These are phyloP conservation scores for Protodeltote pygarga DNA, from an alignment of 2,888 invertebrate genomes.

Conservation along the genomic window DNA sequence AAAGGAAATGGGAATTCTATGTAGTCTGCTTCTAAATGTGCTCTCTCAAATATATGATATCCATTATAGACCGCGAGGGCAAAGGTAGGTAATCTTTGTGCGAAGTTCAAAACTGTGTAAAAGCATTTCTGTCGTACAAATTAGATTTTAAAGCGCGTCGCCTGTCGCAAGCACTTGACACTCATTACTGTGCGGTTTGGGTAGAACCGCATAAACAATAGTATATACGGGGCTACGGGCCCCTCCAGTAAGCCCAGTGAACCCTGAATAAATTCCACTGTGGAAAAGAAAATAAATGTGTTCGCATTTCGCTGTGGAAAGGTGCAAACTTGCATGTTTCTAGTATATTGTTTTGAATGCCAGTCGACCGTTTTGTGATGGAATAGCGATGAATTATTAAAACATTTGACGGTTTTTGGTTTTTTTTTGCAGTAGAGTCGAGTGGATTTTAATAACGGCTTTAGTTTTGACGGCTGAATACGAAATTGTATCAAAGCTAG, in stretches of 20 bases:
- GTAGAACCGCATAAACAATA: conserved; percentile 46
- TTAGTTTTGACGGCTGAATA: neutral
- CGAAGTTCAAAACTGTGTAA: conserved; percentile 48
- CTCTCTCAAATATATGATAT: conserved; percentile 29
- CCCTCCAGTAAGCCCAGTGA: conserved; percentile 23
- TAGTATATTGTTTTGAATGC: conserved; percentile 27
- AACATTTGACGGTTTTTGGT: neutral
- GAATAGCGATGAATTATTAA: conserved; percentile 9
- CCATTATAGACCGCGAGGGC: conserved; percentile 26
- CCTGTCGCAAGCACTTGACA: conserved; percentile 54
- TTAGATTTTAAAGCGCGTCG: conserved; percentile 54
- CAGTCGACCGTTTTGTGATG: conserved; percentile 3
- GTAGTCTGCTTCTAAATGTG: conserved; percentile 25
- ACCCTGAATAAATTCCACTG: conserved; percentile 33
- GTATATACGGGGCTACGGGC: conserved; percentile 32
- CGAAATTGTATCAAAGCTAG: neutral
- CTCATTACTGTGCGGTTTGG: conserved; percentile 55
- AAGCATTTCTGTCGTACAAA: conserved; percentile 51
- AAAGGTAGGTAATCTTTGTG: conserved; percentile 23
- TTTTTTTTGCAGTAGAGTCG: too few relatives aligned
- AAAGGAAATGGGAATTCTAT: conserved; percentile 43
- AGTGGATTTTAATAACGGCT: too few relatives aligned
- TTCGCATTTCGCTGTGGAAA: conserved; percentile 17
- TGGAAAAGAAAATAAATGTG: conserved; percentile 34
- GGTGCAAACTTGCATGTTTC: conserved; percentile 30